phyloP scores from a whole-genome alignment of 2,888 invertebrate genomes.

The Galeopsomyia nigrocyanea region DNA sequence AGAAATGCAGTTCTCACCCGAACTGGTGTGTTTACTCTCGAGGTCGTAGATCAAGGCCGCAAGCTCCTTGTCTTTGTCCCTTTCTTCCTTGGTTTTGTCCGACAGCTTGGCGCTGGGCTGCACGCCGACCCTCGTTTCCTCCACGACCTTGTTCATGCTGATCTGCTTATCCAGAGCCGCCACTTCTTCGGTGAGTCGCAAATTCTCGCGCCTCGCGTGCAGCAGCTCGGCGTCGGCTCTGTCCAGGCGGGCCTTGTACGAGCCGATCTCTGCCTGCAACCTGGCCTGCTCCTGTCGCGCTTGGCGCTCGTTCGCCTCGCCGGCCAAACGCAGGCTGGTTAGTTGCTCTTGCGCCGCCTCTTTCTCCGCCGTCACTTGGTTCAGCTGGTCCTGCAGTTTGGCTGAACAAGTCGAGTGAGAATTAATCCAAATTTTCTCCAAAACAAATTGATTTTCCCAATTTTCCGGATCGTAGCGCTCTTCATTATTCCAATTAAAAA shows the following conservation, averaged over 20 bases:
- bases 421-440: not conserved
- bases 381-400: constrained; percentile 82
- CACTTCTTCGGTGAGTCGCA: constrained; percentile 83
- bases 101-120: constrained; percentile 7
- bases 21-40: constrained; percentile 78
- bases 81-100: constrained; percentile 40
- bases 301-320: constrained; percentile 81
- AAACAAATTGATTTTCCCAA: too few species aligned
- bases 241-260: constrained; percentile 77
- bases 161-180: constrained; percentile 80
- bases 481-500: too few species aligned
- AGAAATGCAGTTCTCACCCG: constrained; percentile 76
- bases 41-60: constrained; percentile 81
- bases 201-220: constrained; percentile 84
- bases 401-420: constrained; percentile 72
- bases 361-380: constrained; percentile 82
- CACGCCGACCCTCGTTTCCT: constrained; percentile 38
- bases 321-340: constrained; percentile 74
- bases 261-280: constrained; percentile 80
- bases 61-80: constrained; percentile 60
- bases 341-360: constrained; percentile 85
- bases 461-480: too few species aligned
- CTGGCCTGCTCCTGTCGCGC: constrained; percentile 82
- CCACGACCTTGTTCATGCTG: constrained; percentile 56
- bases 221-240: constrained; percentile 85